Percentiles rank a stretch among this genome's conserved stretches.
These are phyloP conservation scores for Andrena flavipes DNA, from an alignment of 2,888 invertebrate genomes.

Conservation along the genomic window DNA sequence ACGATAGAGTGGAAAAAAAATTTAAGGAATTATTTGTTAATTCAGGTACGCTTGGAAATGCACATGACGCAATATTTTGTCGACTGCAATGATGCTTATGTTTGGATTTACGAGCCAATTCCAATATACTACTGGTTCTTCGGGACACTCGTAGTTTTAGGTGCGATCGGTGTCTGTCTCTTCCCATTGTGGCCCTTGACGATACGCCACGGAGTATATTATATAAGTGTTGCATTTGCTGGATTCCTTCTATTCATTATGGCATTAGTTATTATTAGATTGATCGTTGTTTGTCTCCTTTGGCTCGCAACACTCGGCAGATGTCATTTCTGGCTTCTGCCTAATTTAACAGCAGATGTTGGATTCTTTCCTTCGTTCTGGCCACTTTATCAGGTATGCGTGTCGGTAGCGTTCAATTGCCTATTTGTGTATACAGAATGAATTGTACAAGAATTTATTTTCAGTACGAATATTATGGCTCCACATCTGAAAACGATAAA, in stretches of 20 bases:
- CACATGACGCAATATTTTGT: slow-evolving; percentile 97
- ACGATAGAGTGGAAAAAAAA: neutral
- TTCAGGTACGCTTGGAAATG: slow-evolving; percentile 95
- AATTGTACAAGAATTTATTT: slow-evolving; percentile 44
- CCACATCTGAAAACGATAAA: slow-evolving; percentile 86
- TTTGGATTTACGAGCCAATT: slow-evolving; percentile 99
- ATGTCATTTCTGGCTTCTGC: slow-evolving; percentile 98
- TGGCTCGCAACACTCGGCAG: slow-evolving; percentile 95
- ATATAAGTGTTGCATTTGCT: slow-evolving; percentile 97
- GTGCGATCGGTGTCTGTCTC: slow-evolving; percentile 97
- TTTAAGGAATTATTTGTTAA: slow-evolving; percentile 28
- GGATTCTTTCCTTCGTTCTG: slow-evolving; percentile 99
- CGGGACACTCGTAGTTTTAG: slow-evolving; percentile 95
- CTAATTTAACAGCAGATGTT: slow-evolving; percentile 99
- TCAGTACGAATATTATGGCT: slow-evolving; percentile 93
- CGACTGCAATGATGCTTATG: slow-evolving; percentile 97
- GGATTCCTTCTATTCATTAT: slow-evolving; percentile 97
- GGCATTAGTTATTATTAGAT: slow-evolving; percentile 93
- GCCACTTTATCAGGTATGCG: slow-evolving; percentile 94
- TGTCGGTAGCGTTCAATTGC: neutral
- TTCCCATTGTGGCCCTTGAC: slow-evolving; percentile 99
- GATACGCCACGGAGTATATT: slow-evolving; percentile 97
- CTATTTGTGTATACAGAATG: neutral
- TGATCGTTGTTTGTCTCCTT: slow-evolving; percentile 95
- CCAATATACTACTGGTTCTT: slow-evolving; percentile 97